Percentiles rank a stretch among this genome's conserved stretches.
Conservation (phyloP, 2,113 vertebrate genomes). For the Oryzias woworae region DNA sequence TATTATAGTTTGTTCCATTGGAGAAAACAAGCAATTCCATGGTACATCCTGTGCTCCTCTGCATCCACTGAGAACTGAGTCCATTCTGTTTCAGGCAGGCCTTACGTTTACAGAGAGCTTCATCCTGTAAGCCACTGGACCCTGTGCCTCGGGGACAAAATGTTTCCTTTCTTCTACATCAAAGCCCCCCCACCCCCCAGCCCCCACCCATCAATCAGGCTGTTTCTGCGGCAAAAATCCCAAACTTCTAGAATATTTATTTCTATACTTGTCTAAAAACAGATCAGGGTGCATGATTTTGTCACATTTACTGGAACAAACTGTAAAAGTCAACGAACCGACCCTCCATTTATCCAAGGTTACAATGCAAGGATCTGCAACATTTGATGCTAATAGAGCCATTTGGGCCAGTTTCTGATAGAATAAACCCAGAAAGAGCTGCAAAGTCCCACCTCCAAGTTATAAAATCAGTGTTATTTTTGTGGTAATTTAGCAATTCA, state of each 20-base stretch:
- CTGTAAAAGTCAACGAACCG: too few species aligned
- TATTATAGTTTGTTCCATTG: slow-evolving; percentile 58
- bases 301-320: too few species aligned
- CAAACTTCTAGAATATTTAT: background rate
- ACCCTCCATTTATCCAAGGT: too few species aligned
- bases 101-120: slow-evolving; percentile 26
- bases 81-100: slow-evolving; percentile 47
- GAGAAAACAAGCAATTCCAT: slow-evolving; percentile 62
- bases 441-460: too few species aligned
- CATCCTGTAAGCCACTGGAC: slow-evolving; percentile 41
- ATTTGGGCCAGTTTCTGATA: too few species aligned
- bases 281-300: too few species aligned
- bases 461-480: too few species aligned
- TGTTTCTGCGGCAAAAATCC: background rate
- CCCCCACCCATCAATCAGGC: background rate
- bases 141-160: slow-evolving; percentile 16
- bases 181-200: background rate
- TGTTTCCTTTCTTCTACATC: background rate
- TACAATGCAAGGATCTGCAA: too few species aligned
- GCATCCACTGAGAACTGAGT: slow-evolving; percentile 46
- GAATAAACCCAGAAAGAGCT: too few species aligned
- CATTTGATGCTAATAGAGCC: too few species aligned
- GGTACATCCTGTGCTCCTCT: slow-evolving; percentile 24
- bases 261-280: too few species aligned
- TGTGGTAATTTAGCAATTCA: too few species aligned